These are phyloP conservation scores for Phoebastria nigripes DNA, from an alignment of 2,797 vertebrate species.

Conservation along the genomic window DNA sequence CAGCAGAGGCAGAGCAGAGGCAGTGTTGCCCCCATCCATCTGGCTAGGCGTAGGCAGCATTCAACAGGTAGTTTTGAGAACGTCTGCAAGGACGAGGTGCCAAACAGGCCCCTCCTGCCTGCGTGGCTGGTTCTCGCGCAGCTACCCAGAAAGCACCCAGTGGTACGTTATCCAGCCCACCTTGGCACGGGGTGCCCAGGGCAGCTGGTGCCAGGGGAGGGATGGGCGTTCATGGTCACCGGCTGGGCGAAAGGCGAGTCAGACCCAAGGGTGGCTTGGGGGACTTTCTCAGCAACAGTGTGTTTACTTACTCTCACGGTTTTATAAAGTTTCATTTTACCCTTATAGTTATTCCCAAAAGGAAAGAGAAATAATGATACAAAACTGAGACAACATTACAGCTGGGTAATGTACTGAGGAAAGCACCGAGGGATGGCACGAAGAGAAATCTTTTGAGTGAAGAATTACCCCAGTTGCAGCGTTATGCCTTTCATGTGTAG, in stretches of 20 bases:
- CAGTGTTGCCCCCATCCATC: neutral
- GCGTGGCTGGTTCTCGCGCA: neutral
- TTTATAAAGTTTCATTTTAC: neutral
- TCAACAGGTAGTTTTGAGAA: neutral
- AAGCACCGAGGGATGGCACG: neutral
- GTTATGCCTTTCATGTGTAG: neutral
- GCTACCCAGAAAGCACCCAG: accelerated
- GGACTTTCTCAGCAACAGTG: neutral
- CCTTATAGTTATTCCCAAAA: neutral
- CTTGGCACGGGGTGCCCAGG: neutral
- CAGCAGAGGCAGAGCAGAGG: neutral
- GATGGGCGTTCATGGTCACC: too few species aligned
- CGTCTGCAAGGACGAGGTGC: neutral
- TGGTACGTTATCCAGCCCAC: accelerated
- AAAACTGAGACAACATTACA: neutral
- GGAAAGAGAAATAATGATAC: neutral
- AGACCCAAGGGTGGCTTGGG: neutral
- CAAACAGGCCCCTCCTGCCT: neutral
- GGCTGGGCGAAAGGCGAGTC: accelerated
- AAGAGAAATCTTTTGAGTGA: neutral
- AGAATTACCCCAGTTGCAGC: neutral
- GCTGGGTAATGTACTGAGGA: neutral
- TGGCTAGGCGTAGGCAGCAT: accelerated
- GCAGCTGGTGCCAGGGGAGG: neutral
- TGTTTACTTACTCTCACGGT: neutral